Evolutionary conservation across 2,113 vertebrate species (phyloP), one percentile per base, ranked within the genome.

Genomic region (Apodemus sylvaticus): DNA sequence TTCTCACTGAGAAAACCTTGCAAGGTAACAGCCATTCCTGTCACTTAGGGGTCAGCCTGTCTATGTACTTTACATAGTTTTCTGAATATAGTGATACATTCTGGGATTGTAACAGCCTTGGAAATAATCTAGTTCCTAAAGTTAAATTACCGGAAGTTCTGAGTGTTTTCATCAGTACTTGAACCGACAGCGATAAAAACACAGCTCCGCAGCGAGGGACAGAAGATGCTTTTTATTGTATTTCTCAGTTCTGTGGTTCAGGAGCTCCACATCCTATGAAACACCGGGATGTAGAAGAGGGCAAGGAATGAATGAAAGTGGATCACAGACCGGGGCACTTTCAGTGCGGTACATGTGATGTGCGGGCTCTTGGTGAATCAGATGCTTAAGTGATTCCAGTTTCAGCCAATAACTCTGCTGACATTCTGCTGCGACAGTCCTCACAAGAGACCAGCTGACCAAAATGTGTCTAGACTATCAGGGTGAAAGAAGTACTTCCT

Each of bases 101-200:
- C 68, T 94, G 55, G 26, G 87, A 86, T 68, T 60, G 13, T 45
- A 89, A 68, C 73, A 78, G 53, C 68, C 85, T 94, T 87, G 26
- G 36, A 83, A 96, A 95, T 88, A 90, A 64, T 85, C 48, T 55
- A 86, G 68, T 85, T 62, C 31, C 22, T 45, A 34, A 96, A 93
- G 5, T 94, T 94, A 87, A 53, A 89, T 81, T 13, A 77, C 95
- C 10, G 87, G 86, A 26, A 91, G 12, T n/a, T 90, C 66, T 48
- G 60, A 89, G 34, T 90, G 26, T 62, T 89, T 95, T 94, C 53
- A 78, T 83, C 11, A 81, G 60, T 11, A 45, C 39, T 94, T 2
- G 53, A 93, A 90, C 58, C 58, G 68, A 71, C 39, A 90, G 51
- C 36, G 78, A 68, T 22, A n/a, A 71, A 96, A 45, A 89, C 51